These are phyloP conservation scores for Muntiacus muntjak DNA, from an alignment of 2,113 vertebrate genomes.

Conservation along the genomic window DNA sequence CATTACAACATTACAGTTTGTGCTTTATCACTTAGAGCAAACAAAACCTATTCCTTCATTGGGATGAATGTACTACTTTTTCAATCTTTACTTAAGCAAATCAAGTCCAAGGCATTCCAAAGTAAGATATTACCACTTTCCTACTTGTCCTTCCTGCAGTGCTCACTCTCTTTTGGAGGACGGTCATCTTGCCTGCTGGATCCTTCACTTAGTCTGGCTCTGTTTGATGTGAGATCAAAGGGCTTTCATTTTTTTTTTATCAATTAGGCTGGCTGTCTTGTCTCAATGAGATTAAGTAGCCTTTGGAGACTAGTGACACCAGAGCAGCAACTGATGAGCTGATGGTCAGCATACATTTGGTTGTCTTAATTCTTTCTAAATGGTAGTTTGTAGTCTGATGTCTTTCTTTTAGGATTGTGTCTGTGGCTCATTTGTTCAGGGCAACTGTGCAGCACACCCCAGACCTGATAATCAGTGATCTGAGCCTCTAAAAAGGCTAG, in stretches of 20 bases:
- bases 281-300: conserved; percentile 51
- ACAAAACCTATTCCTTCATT: not conserved
- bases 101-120: not conserved
- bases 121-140: conserved; percentile 16
- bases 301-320: conserved; percentile 20
- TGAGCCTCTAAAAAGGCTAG: not conserved
- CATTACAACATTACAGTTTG: not conserved
- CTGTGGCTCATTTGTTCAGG: conserved; percentile 30
- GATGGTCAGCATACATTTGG: not conserved
- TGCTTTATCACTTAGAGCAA: conserved; percentile 11
- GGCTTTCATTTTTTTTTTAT: conserved; percentile 48
- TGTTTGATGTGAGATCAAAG: conserved; percentile 54
- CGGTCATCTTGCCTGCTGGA: not conserved
- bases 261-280: conserved; percentile 49
- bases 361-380: conserved; percentile 54
- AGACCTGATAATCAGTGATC: not conserved
- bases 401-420: conserved; percentile 46
- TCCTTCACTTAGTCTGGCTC: conserved; percentile 7
- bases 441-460: not conserved
- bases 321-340: not conserved
- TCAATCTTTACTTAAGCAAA: not conserved
- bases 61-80: conserved; percentile 9
- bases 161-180: conserved; percentile 5
- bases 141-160: not conserved
- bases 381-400: conserved; percentile 37